Percentiles rank a stretch among this genome's conserved stretches.
Conservation (phyloP, 2,113 vertebrate genomes). For the Scomber scombrus region DNA sequence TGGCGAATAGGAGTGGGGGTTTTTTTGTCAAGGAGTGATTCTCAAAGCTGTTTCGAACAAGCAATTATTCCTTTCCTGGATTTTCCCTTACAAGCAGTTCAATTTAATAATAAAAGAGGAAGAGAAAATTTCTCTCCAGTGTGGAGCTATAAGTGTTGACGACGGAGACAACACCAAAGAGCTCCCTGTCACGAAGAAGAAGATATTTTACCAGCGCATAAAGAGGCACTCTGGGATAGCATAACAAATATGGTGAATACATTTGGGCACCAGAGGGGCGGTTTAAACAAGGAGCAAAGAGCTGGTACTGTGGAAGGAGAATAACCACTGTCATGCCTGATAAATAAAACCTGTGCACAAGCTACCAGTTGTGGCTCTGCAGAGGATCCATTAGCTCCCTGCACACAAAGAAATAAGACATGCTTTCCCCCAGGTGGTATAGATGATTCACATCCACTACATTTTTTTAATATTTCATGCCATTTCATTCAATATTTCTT, state of each 20-base stretch:
- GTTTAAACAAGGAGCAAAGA: slow-evolving; percentile 22
- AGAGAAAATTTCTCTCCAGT: not conserved
- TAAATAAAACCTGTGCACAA: slow-evolving; percentile 3
- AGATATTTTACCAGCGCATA: slow-evolving; percentile 11
- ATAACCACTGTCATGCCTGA: slow-evolving; percentile 35
- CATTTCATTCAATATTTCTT: too few species aligned
- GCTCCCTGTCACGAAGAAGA: slow-evolving; percentile 24
- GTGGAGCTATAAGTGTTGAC: slow-evolving; percentile 13
- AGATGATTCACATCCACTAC: slow-evolving; percentile 8
- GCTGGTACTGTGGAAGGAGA: slow-evolving; percentile 8
- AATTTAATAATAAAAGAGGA: slow-evolving; percentile 20
- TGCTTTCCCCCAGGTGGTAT: not conserved
- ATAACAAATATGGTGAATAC: slow-evolving; percentile 27
- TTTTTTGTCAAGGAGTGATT: not conserved
- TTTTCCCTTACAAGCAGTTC: slow-evolving; percentile 14
- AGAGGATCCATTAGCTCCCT: slow-evolving; percentile 10
- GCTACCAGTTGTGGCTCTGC: slow-evolving; percentile 3
- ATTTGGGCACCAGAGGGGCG: slow-evolving; percentile 21
- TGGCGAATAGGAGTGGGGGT: too few species aligned
- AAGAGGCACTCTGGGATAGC: slow-evolving; percentile 17
- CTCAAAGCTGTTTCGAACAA: slow-evolving; percentile 2
- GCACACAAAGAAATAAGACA: slow-evolving; percentile 8
- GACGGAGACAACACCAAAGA: slow-evolving; percentile 35
- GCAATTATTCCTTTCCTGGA: slow-evolving; percentile 4
- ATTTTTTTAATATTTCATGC: too few species aligned